Percentiles rank a stretch among this genome's conserved stretches.
These are phyloP conservation scores for Leptodactylus fuscus DNA, from an alignment of 2,113 vertebrate genomes.

Conservation along the genomic window DNA sequence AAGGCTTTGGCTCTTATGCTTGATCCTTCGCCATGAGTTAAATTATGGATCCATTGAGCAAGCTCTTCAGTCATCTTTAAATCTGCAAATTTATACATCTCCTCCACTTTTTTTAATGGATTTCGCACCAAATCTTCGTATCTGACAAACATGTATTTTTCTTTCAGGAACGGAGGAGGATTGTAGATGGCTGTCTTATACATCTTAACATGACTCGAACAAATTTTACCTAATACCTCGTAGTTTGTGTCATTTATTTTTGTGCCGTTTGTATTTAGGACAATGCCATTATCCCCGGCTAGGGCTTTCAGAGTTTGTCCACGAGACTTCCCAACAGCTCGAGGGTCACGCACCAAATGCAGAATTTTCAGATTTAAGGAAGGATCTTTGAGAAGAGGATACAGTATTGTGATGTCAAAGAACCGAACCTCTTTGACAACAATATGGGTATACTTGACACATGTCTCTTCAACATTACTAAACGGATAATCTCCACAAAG, in stretches of 20 bases:
- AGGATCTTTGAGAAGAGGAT: constrained; percentile 85
- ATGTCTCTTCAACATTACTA: constrained; percentile 75
- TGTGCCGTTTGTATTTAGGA: constrained; percentile 69
- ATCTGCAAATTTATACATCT: constrained; percentile 81
- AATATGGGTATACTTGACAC: constrained; percentile 83
- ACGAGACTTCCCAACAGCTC: constrained; percentile 84
- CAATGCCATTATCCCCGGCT: constrained; percentile 72
- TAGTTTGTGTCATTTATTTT: constrained; percentile 36
- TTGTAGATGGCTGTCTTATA: constrained; percentile 70
- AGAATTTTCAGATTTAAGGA: constrained; percentile 87
- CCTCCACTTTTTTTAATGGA: constrained; percentile 73
- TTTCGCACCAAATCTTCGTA: constrained; percentile 88
- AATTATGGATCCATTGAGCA: constrained; percentile 81
- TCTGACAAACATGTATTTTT: constrained; percentile 85
- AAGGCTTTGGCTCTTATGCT: constrained; percentile 74
- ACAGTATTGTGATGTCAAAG: constrained; percentile 85
- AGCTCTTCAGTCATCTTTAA: constrained; percentile 78
- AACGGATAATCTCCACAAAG: constrained; percentile 75
- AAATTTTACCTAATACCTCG: constrained; percentile 82
- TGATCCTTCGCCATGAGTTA: constrained; percentile 86
- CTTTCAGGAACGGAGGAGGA: constrained; percentile 76
- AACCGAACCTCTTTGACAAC: constrained; percentile 90
- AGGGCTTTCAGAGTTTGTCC: constrained; percentile 70
- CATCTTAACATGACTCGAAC: constrained; percentile 86
- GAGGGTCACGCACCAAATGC: constrained; percentile 91